Evolutionary conservation across 2,797 vertebrate genomes (phyloP).

Genomic region (Phrynocephalus guinanensis): DNA sequence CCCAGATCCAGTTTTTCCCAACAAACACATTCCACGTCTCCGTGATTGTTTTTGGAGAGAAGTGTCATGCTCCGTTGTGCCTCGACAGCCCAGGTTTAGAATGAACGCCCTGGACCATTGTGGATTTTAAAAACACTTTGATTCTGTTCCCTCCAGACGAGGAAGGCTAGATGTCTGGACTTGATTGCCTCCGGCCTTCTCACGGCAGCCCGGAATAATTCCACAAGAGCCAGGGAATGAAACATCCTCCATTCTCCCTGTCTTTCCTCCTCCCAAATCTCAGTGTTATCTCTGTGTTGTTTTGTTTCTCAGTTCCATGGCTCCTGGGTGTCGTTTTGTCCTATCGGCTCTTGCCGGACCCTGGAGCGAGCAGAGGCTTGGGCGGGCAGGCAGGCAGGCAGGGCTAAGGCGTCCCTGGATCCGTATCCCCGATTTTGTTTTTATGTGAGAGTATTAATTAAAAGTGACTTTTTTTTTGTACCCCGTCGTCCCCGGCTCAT

Average conservation of each 20-base stretch:
- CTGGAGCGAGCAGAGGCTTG: neutral
- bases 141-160: neutral
- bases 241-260: neutral
- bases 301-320: neutral
- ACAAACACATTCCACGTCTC: neutral
- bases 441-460: constrained; percentile 43
- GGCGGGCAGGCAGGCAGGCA: neutral
- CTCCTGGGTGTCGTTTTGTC: neutral
- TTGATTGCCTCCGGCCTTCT: neutral
- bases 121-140: fast-evolving
- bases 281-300: neutral
- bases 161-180: fast-evolving
- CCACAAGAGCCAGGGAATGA: neutral
- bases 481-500: neutral
- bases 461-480: constrained; percentile 34
- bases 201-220: neutral
- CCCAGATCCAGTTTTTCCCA: neutral
- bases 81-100: neutral
- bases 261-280: too few species aligned
- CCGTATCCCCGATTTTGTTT: neutral
- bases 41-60: neutral
- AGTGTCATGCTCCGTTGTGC: neutral
- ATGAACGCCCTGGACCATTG: neutral
- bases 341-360: neutral
- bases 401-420: neutral